phyloP scores from a whole-genome alignment of 1,140 invertebrate species.

The Dreissena polymorpha region DNA sequence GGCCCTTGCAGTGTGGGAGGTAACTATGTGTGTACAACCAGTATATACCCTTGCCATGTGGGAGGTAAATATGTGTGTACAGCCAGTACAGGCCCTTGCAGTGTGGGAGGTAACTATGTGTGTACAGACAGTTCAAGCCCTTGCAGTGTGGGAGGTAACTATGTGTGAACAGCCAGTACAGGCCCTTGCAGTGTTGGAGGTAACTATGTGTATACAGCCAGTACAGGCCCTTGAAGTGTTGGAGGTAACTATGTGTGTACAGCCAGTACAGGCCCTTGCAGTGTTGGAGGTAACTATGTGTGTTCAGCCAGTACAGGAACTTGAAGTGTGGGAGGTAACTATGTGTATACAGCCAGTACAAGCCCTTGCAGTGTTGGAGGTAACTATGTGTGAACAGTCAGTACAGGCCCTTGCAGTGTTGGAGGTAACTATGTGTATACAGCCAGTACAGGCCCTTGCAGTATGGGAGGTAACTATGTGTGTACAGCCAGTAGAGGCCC shows the following conservation, averaged over 20 bases:
- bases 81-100: slow-evolving; percentile 58
- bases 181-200: slow-evolving; percentile 73
- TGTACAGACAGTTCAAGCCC: slow-evolving; percentile 42
- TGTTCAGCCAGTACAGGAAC: slow-evolving; percentile 43
- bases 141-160: slow-evolving; percentile 76
- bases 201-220: slow-evolving; percentile 50
- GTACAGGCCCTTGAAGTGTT: slow-evolving; percentile 67
- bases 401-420: slow-evolving; percentile 68
- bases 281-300: slow-evolving; percentile 74
- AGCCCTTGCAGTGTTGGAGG: slow-evolving; percentile 73
- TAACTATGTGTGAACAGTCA: slow-evolving; percentile 51
- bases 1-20: slow-evolving; percentile 73
- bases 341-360: slow-evolving; percentile 49
- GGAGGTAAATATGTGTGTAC: slow-evolving; percentile 69
- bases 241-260: slow-evolving; percentile 69
- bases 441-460: slow-evolving; percentile 58
- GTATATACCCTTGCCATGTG: slow-evolving; percentile 68
- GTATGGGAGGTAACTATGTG: slow-evolving; percentile 74
- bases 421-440: slow-evolving; percentile 69
- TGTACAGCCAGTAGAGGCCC: slow-evolving; percentile 44
- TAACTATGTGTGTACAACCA: slow-evolving; percentile 51
- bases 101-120: slow-evolving; percentile 74
- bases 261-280: slow-evolving; percentile 58
- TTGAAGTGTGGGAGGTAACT: slow-evolving; percentile 76
- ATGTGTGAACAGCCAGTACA: slow-evolving; percentile 49